Evolutionary conservation across 2,888 invertebrate species (phyloP).

Genomic region (Tiphia femorata): DNA sequence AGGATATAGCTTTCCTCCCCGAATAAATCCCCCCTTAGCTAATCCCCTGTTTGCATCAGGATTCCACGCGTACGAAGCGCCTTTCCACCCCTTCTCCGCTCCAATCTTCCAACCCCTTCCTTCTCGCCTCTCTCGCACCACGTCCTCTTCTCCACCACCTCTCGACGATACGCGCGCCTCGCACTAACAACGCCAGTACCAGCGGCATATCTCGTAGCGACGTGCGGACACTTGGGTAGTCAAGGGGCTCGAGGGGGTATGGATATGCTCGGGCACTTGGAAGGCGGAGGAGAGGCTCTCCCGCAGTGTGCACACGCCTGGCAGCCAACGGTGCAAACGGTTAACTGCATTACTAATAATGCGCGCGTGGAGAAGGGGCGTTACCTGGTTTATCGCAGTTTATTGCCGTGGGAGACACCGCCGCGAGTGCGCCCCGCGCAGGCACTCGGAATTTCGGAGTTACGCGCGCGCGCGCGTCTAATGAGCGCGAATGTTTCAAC

Average conservation of each 20-base stretch:
- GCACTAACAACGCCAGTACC: too few relatives aligned
- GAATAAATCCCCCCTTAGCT: slow-evolving; percentile 32
- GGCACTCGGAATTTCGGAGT: too few relatives aligned
- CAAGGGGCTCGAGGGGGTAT: too few relatives aligned
- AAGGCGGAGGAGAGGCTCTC: too few relatives aligned
- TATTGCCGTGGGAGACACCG: too few relatives aligned
- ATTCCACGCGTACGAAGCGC: slow-evolving; percentile 6
- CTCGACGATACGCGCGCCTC: not conserved
- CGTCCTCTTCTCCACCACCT: not conserved
- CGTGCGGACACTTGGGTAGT: too few relatives aligned
- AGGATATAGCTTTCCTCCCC: slow-evolving; percentile 26
- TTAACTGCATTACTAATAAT: slow-evolving; percentile 43
- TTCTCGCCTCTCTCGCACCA: not conserved
- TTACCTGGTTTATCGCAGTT: slow-evolving; percentile 32
- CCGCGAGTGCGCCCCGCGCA: too few relatives aligned
- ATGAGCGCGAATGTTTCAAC: too few relatives aligned
- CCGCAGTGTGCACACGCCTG: not conserved
- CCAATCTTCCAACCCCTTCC: not conserved
- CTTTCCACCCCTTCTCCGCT: not conserved
- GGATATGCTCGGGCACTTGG: too few relatives aligned
- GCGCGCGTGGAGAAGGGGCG: slow-evolving; percentile 5
- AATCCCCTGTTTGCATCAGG: slow-evolving; percentile 40
- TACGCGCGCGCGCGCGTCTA: not conserved
- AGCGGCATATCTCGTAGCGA: too few relatives aligned
- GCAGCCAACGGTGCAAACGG: slow-evolving; percentile 7